Evolutionary conservation across 92 coral and sea anemone species (phyloP).

Genomic region (Montipora capitata): DNA sequence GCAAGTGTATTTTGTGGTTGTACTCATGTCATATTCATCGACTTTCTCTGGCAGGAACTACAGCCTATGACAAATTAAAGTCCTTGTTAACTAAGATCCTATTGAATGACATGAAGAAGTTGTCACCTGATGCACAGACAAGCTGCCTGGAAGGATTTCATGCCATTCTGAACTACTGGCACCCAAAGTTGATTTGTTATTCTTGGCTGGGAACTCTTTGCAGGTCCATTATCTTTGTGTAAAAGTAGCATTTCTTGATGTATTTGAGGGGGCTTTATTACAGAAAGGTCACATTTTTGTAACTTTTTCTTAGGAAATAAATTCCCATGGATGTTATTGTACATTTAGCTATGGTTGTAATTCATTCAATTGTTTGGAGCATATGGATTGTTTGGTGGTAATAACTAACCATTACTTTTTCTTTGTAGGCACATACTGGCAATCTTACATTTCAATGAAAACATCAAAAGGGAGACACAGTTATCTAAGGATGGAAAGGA

Average conservation of each 20-base stretch:
- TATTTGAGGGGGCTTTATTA: not conserved
- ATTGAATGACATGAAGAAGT: conserved; percentile 70
- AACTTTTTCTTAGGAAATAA: not conserved
- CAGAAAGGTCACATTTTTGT: conserved; percentile 36
- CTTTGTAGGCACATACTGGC: no score
- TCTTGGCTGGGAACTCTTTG: conserved; percentile 71
- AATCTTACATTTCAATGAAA: no score
- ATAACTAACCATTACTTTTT: not conserved
- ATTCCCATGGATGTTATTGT: conserved; percentile 38
- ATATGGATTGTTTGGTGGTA: conserved; percentile 1
- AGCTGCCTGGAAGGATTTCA: no score
- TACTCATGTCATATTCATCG: not conserved
- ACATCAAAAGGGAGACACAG: no score
- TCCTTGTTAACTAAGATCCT: conserved; percentile 43
- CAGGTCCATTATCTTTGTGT: conserved; percentile 5
- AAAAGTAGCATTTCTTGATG: no score
- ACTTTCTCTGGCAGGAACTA: no score
- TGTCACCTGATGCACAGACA: conserved; percentile 35
- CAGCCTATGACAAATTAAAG: conserved; percentile 63
- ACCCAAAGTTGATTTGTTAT: conserved; percentile 63
- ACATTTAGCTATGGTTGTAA: conserved; percentile 16
- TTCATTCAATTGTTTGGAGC: not conserved
- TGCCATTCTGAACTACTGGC: conserved; percentile 39
- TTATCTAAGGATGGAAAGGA: no score
- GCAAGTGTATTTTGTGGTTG: not conserved